Base-by-base conservation (phyloP, 1,140 invertebrate species). In the Hypsibius dujardini region DNA sequence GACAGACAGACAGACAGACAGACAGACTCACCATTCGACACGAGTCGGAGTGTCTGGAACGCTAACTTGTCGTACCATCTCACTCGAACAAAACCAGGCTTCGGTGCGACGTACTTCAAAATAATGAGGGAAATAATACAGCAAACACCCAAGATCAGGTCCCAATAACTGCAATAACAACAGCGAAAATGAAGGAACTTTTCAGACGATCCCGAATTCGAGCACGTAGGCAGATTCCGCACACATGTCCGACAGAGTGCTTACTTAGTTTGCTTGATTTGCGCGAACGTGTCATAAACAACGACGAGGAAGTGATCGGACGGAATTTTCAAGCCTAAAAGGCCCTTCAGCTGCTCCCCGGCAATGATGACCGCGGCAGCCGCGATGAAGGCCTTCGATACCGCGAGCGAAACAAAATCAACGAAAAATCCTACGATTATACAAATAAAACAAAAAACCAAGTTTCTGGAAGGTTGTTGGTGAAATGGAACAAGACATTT, bases 351-450 rank as follows among this genome's bases (percentile, higher is more conserved):
- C 80, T 96, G 92, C 0, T 90, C 89, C 2, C 87, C 84, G 1
- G 88, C 88, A 69, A 95, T 95, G 69, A 92, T 93, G 2, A 95
- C 84, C 14, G 92, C 91, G 0, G 92, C 93, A 0, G 90, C 90
- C 2, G 89, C 89, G 12, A 89, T 92, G 76, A 92, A 92, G 1
- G 88, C 89, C 70, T 85, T 87, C 46, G 90, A 88, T 1, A 92
- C 90, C 1, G 92, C 90, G 60, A 89, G 85, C 0, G 92, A 93
- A 76, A 96, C 95, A 78, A 94, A 96, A 79, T 93, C 90, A 69
- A 95, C 88, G 40, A 95, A 82, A 73, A 95, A 92, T 75, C 92
- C 91, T 93, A 80, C 2, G 77, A 75, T 47, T 47, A 46, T 67
- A 70, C 50, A 56, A 56, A 67, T 67, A 12, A 67, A 67, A 28